A percentile compares a stretch with the other conserved stretches of the same genome.
Evolutionary conservation across 1,140 invertebrate genomes (phyloP).

Genomic region (Kradibia gibbosae): DNA sequence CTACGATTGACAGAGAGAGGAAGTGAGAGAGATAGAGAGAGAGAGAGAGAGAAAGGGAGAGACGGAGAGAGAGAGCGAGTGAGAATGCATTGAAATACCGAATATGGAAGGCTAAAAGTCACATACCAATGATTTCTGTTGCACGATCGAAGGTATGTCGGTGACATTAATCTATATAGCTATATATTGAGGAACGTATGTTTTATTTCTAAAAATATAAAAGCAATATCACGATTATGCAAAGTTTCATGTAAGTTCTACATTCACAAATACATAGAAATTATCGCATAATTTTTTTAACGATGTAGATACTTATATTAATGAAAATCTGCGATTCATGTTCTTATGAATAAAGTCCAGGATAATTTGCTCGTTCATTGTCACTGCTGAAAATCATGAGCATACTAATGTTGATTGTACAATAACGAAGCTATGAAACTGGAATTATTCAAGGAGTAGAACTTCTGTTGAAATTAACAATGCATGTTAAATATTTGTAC

Average conservation of each 20-base stretch:
- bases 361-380: constrained; percentile 25
- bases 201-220: constrained; percentile 4
- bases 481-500: no score
- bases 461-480: no score
- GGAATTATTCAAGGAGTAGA: background rate
- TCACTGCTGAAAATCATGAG: constrained; percentile 20
- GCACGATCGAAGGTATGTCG: background rate
- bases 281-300: constrained; percentile 10
- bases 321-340: constrained; percentile 36
- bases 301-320: background rate
- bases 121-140: background rate
- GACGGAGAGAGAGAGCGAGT: background rate
- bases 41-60: background rate
- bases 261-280: constrained; percentile 10
- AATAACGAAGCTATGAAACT: background rate
- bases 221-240: constrained; percentile 24
- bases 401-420: background rate
- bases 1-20: no score
- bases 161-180: no score
- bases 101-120: background rate
- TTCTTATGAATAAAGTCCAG: constrained; percentile 24
- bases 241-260: constrained; percentile 24
- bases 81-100: background rate
- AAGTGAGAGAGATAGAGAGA: background rate
- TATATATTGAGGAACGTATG: no score